phyloP scores from a whole-genome alignment of 2,888 invertebrate genomes.

The Teleiodes luculella region DNA sequence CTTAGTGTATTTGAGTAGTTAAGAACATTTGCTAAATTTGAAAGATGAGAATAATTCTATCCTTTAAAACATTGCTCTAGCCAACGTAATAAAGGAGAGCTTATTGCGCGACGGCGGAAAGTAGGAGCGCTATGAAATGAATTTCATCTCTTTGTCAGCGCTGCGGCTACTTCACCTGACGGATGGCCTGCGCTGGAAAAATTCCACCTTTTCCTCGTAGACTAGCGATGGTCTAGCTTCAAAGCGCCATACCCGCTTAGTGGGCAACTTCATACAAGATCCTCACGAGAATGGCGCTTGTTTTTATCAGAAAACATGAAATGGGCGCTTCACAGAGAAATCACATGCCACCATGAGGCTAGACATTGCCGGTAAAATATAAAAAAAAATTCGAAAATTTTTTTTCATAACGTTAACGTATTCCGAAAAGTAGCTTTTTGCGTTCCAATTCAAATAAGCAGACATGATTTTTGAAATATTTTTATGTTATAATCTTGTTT shows the following conservation, averaged over 20 bases:
- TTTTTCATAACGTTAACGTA: too few species aligned
- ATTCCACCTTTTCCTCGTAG: neutral
- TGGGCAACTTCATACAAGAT: neutral
- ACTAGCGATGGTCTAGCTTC: neutral
- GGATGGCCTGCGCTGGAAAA: conserved; percentile 3
- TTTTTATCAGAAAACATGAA: conserved; percentile 10
- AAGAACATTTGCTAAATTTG: too few species aligned
- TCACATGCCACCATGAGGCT: neutral
- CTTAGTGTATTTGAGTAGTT: too few species aligned
- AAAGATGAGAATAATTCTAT: neutral
- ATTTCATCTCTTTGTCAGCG: conserved; percentile 24
- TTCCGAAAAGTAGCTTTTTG: too few species aligned
- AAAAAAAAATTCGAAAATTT: too few species aligned
- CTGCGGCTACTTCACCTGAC: conserved; percentile 16
- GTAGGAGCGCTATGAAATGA: conserved; percentile 27
- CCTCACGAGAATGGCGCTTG: conserved; percentile 6
- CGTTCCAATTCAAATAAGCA: too few species aligned
- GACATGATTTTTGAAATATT: too few species aligned
- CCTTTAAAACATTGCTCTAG: neutral
- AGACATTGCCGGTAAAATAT: neutral
- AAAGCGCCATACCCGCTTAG: conserved; percentile 4
- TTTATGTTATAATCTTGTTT: too few species aligned
- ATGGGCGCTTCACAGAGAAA: conserved; percentile 5
- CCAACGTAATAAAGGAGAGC: conserved; percentile 36
- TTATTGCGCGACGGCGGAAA: conserved; percentile 30